Evolutionary conservation across 2,113 vertebrate genomes (phyloP), one percentile per base, ranked within the genome.

Genomic region (Grallaria varia): DNA sequence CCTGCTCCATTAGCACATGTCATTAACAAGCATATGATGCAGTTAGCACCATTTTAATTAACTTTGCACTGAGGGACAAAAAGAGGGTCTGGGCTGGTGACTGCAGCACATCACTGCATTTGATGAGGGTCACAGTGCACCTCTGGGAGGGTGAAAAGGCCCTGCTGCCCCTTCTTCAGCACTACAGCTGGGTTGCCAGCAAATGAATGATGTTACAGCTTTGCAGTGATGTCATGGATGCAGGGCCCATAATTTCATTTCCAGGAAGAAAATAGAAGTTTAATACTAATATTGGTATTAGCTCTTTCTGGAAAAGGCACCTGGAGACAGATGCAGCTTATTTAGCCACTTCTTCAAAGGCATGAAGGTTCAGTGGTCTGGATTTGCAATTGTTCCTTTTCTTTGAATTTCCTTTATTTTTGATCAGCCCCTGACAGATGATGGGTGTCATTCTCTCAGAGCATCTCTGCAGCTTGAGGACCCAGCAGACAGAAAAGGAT

Each of bases 301-400:
- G 12, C 4, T 45, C 20, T 39, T 59, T 55, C 27, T 77, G 30
- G 9, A 44, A 75, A 68, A 67, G n/a, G 8, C n/a, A 86, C 21
- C 20, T 50, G 67, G 16, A 75, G n/a, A 49, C 3, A 64, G 73
- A 73, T 8, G 7, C 19, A 68, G 12, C 14, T 67, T 63, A 53
- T 67, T 89, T 40, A 53, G 8, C 14, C 12, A 24, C 28, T 58
- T 78, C 24, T 78, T 85, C 10, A 10, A 85, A 75, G 19, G 2
- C 4, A 1, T 16, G 33, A 11, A 71, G 40, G 8, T 30, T 62
- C 42, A 66, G 30, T 1, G 2, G 1, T 22, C 11, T 9, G 10
- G 30, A n/a, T 19, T 49, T 30, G 42, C 18, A 24, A 24, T 16
- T 33, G 11, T 23, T 86, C 40, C 6, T 9, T 67, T 56, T 45